phyloP scores from a whole-genome alignment of 2,888 invertebrate species.

The Nymphalis urticae region DNA sequence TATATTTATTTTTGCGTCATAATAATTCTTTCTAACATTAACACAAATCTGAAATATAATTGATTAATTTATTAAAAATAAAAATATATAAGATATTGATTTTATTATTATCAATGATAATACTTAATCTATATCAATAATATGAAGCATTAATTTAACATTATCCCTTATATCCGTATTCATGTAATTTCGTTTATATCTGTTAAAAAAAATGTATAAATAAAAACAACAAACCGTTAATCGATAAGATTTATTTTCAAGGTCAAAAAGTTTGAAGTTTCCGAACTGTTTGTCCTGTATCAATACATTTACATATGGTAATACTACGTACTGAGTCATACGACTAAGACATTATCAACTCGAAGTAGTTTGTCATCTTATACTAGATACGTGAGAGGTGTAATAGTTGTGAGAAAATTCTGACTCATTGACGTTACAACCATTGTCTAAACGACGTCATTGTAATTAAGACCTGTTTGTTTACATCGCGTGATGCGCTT shows the following conservation, averaged over 20 bases:
- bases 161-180: not conserved
- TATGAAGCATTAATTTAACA: too few relatives aligned
- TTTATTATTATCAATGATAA: too few relatives aligned
- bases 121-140: too few relatives aligned
- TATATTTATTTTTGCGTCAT: too few relatives aligned
- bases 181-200: not conserved
- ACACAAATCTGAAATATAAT: too few relatives aligned
- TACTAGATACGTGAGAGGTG: not conserved
- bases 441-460: not conserved
- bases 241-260: not conserved
- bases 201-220: not conserved
- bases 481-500: not conserved
- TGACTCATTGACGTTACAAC: not conserved
- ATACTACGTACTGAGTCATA: not conserved
- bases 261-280: not conserved
- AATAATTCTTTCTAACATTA: too few relatives aligned
- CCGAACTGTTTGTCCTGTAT: not conserved
- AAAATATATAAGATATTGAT: too few relatives aligned
- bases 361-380: conserved; percentile 1
- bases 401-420: conserved; percentile 2
- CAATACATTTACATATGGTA: not conserved
- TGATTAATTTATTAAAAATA: too few relatives aligned
- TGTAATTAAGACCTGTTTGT: not conserved
- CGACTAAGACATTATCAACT: not conserved
- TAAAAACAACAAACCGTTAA: too few relatives aligned